Evolutionary conservation across 2,888 invertebrate species (phyloP), one percentile per base, ranked within the genome.

Genomic region (Sinotaia quadrata): DNA sequence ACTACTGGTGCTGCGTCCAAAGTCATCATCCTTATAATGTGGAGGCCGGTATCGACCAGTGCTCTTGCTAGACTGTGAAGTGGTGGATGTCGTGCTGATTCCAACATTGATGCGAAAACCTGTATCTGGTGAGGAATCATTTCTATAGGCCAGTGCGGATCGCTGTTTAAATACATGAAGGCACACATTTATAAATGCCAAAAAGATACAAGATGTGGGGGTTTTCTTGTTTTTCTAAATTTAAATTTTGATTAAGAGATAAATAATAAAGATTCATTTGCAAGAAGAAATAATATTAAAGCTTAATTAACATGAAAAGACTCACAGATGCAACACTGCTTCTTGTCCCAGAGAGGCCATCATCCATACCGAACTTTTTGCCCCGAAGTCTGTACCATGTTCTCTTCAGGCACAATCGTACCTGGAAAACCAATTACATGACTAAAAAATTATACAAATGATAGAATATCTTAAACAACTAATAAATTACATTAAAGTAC

Each of bases 31-130:
- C 44, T 94, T 93, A 85, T 96, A 97, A 2, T 54, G 62, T 10
- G 52, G 58, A 12, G 96, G 95, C 18, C 68, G 95, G 37, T 96
- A 95, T 33, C 80, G 96, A 34, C 96, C 95, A 18, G 97, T 97
- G 61, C 79, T 81, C 88, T 97, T 97, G 59, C 95, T 96, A 36
- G 96, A 96, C 75, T 96, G 91, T 1, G 96, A 96, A 0, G 97
- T 97, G 0, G 97, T 97, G 71, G 96, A 96, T 0, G 96, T 96
- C 0, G 96, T 95, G 15, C 97, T 96, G 79, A 97, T 96, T 37
- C 97, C 97, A 73, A 96, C 93, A 47, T 87, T 88, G 44, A 82
- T 75, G 4, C 88, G 84, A 4, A 81, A 76, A 37, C 85, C 86
- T 54, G 87, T 87, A 58, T 85, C 82, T 5, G 87, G 86, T 4